Base-by-base conservation (phyloP, 2,113 vertebrate species). In the Trachemys scripta region DNA sequence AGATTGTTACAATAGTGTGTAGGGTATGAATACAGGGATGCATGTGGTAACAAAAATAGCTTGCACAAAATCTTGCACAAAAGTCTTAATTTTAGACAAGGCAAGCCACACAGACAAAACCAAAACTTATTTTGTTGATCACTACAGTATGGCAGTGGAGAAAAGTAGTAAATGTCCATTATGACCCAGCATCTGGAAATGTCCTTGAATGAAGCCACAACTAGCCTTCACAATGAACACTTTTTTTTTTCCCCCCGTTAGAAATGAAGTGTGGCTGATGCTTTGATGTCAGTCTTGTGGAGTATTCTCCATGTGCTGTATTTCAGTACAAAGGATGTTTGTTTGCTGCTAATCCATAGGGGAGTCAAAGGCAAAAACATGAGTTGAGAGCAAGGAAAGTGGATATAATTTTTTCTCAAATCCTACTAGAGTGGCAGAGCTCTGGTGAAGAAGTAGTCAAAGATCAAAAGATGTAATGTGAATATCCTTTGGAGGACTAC, bases 21-120 rank as follows among this genome's bases (percentile, higher is more conserved):
- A 22, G 35, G n/a, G n/a, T 31, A 9, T 20, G 19, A 72, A 38
- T 72, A 72, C 17, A 72, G 65, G 17, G 8, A 38, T 72, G 16
- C 62, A 69, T 69, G 38, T 9, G 65, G 19, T 72, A 19, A 72
- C 17, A 72, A 69, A 59, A 62, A 62, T 35, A 62, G 19, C 57
- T 62, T 31, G 42, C 54, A 91, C 1, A 56, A 27, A 49, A 72
- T 93, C 96, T 91, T 42, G 38, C n/a, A 24, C 24, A 19, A 42
- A 42, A 75, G 3, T 92, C 35, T 69, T 69, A 82, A 89, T 97
- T 96, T 94, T 85, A 91, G 93, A 91, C 54, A 88, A 56, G 80
- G 31, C 65, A 82, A 87, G 84, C 81, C 84, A 56, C 82, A 76
- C 79, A 76, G 84, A 85, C 85, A 86, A 20, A 10, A 84, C 79